phyloP scores from a whole-genome alignment of 2,888 invertebrate species.

The Temnothorax unifasciatus region DNA sequence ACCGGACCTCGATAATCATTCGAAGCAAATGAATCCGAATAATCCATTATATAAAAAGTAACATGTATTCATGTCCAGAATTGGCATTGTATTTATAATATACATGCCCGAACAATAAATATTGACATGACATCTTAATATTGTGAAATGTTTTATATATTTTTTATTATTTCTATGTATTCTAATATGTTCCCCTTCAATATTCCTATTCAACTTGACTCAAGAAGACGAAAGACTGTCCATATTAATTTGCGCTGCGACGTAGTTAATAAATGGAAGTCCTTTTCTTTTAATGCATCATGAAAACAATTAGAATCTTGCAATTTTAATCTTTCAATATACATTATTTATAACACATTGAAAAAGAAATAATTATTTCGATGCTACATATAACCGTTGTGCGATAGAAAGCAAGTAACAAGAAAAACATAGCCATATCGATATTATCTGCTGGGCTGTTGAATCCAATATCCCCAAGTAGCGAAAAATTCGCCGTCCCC shows the following conservation, averaged over 20 bases:
- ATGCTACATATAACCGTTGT: background rate
- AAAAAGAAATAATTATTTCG: background rate
- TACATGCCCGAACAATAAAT: background rate
- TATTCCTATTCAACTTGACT: background rate
- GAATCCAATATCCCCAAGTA: constrained; percentile 84
- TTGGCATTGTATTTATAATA: background rate
- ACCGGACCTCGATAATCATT: constrained; percentile 80
- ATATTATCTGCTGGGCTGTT: constrained; percentile 75
- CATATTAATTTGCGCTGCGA: background rate
- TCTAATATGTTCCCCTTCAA: background rate
- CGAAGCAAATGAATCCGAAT: constrained; percentile 81
- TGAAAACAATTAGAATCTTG: background rate
- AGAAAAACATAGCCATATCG: background rate
- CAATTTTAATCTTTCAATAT: background rate
- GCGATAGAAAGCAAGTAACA: background rate
- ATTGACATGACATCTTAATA: background rate
- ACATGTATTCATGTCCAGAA: constrained; percentile 8
- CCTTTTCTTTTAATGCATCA: background rate
- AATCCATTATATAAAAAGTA: constrained; percentile 56
- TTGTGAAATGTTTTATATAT: background rate
- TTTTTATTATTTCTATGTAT: background rate
- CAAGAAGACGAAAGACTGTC: background rate
- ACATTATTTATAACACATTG: background rate
- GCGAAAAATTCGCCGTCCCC: constrained; percentile 79
- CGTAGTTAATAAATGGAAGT: background rate